A percentile compares a stretch with the other conserved stretches of the same genome.
phyloP scores from a whole-genome alignment of 2,888 invertebrate genomes.

The Schizaphis graminum region DNA sequence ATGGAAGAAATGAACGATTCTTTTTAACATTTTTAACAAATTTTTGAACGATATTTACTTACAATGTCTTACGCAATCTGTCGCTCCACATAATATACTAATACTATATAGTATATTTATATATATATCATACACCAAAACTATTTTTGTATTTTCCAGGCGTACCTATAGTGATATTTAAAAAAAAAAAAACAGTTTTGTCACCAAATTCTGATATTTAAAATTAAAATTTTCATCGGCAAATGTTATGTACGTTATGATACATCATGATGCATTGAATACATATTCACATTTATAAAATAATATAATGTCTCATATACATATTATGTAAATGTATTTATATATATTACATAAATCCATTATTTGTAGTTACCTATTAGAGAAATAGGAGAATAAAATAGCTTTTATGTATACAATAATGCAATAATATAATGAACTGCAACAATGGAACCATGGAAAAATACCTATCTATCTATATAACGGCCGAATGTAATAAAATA shows the following conservation, averaged over 20 bases:
- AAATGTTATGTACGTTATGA: neutral
- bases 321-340: neutral
- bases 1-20: neutral
- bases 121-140: neutral
- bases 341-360: neutral
- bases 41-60: neutral
- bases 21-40: neutral
- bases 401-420: neutral
- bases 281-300: neutral
- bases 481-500: slow-evolving; percentile 8
- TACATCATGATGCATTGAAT: no score
- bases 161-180: neutral
- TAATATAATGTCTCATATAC: neutral
- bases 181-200: neutral
- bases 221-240: neutral
- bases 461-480: neutral
- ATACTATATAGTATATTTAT: neutral
- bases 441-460: neutral
- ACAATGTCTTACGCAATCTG: neutral
- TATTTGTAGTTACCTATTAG: no score
- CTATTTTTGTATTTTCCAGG: neutral
- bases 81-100: no score
- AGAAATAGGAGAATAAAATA: neutral
- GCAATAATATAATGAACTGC: neutral
- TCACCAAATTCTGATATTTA: neutral